These are phyloP conservation scores for Mactromeris polynyma DNA, from an alignment of 2,888 invertebrate species.

Conservation along the genomic window DNA sequence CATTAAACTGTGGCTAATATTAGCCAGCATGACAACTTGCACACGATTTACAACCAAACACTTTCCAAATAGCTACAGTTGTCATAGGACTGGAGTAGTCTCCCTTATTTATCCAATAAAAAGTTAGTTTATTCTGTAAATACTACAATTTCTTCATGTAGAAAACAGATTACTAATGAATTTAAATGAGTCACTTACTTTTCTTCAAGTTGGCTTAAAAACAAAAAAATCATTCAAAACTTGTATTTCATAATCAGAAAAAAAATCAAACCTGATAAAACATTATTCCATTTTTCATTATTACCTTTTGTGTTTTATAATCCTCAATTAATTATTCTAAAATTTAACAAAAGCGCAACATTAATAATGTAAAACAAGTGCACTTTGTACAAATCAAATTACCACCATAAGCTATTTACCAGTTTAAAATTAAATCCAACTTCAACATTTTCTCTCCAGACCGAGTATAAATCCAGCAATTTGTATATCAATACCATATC, in stretches of 20 bases:
- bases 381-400: background rate
- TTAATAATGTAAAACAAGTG: too few species aligned
- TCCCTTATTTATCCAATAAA: background rate
- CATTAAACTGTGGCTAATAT: background rate
- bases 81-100: background rate
- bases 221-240: background rate
- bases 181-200: background rate
- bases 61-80: background rate
- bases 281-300: background rate
- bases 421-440: background rate
- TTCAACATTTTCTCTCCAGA: background rate
- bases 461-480: background rate
- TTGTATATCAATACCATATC: background rate
- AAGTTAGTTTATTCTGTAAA: background rate
- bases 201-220: background rate
- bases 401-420: constrained; percentile 9
- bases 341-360: too few species aligned
- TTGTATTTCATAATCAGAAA: too few species aligned
- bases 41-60: background rate
- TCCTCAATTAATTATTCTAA: background rate
- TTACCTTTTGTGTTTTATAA: background rate
- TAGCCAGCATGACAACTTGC: background rate
- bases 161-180: background rate
- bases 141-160: background rate
- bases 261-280: background rate